Percentiles rank a stretch among this genome's conserved stretches.
Evolutionary conservation across 2,113 vertebrate species (phyloP).

Genomic region (Pristiophorus japonicus): DNA sequence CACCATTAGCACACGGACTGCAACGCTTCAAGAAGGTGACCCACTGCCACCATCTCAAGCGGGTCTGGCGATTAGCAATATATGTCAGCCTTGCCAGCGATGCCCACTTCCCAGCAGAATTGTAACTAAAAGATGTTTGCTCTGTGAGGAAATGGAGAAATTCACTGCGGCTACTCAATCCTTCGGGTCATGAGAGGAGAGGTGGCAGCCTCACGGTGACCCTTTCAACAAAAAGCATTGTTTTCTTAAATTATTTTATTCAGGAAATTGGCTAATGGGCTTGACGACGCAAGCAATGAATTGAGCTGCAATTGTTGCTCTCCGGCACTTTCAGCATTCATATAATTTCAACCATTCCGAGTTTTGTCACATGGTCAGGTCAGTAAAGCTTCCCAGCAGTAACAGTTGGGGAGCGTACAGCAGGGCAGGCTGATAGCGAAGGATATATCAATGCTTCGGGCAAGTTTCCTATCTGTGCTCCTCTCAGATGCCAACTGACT

Average conservation of each 20-base stretch:
- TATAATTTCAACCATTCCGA: background rate
- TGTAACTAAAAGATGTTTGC: background rate
- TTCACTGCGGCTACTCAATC: background rate
- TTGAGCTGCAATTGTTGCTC: background rate
- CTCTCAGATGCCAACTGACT: too few species aligned
- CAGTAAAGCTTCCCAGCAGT: background rate
- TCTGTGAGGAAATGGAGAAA: background rate
- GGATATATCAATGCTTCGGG: background rate
- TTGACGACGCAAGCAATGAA: background rate
- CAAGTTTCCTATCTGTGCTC: background rate
- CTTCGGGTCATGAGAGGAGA: background rate
- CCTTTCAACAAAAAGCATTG: background rate
- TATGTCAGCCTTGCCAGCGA: background rate
- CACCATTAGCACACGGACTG: too few species aligned
- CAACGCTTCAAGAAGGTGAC: background rate
- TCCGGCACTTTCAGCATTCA: background rate
- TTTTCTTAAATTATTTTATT: background rate
- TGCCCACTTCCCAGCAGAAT: background rate
- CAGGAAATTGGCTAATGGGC: background rate
- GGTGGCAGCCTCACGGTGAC: background rate
- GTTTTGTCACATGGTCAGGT: background rate
- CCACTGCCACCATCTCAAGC: background rate
- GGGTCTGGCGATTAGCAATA: background rate
- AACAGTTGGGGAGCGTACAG: background rate
- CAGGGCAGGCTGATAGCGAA: background rate